phyloP scores from a whole-genome alignment of 64 coral and sea anemone genomes.

The Trachythela sp. region DNA sequence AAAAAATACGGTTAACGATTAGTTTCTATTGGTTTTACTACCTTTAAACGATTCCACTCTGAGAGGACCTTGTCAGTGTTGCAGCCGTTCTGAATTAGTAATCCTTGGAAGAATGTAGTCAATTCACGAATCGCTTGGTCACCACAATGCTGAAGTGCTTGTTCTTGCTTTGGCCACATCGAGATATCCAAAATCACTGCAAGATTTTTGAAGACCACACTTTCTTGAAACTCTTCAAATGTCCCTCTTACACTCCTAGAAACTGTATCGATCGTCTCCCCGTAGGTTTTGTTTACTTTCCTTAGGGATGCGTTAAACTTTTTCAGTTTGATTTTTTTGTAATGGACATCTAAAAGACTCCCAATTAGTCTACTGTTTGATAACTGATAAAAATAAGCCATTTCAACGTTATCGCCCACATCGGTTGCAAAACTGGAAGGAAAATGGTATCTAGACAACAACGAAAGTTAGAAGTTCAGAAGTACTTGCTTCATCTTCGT shows the following conservation, averaged over 20 bases:
- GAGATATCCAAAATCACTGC: not conserved
- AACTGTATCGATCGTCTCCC: not conserved
- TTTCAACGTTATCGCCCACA: too few species aligned
- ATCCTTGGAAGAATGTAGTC: not conserved
- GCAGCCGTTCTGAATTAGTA: not conserved
- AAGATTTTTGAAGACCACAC: not conserved
- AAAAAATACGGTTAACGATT: not conserved
- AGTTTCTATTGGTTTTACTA: too few species aligned
- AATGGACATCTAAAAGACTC: too few species aligned
- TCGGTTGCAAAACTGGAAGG: too few species aligned
- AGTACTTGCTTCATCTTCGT: not conserved
- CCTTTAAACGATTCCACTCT: not conserved
- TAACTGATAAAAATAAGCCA: too few species aligned
- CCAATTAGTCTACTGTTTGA: not conserved
- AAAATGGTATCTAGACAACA: too few species aligned
- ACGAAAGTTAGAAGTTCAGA: not conserved
- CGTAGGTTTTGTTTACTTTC: not conserved
- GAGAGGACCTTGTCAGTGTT: not conserved
- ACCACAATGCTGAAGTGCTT: not conserved
- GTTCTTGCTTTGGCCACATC: not conserved
- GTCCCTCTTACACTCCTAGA: not conserved
- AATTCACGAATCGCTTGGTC: not conserved
- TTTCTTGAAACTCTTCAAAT: not conserved
- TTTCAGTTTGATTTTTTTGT: not conserved
- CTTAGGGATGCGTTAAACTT: not conserved